Evolutionary conservation across 2,888 invertebrate genomes (phyloP), one percentile per base, ranked within the genome.

Genomic region (Dexiosoma caninum): DNA sequence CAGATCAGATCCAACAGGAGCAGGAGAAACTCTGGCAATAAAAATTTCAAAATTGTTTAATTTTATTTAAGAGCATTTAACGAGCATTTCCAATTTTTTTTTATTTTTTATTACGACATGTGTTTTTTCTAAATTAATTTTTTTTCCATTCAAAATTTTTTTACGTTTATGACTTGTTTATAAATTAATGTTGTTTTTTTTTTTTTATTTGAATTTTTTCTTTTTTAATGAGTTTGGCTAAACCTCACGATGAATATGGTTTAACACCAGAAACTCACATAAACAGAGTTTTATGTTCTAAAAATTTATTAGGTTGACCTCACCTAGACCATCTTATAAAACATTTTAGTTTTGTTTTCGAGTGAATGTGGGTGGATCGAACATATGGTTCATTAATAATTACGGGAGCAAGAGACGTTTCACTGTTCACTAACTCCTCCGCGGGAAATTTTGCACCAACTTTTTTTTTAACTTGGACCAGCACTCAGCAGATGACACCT

Each of bases 291-390:
- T 57, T 46, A 2, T 57, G 6, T 27, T 3, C 27, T 53, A 35
- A 53, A 44, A 62, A 12, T 9, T 62, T 55, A 42, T 55, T 49
- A 37, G 77, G 76, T 72, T 77, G 67, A 76, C 76, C 80, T 76
- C 60, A 71, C 5, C 70, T 46, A 69, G 60, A 32, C 46, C 66
- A 37, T 49, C 40, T 66, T 66, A 9, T 21, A 74, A 57, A 46
- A 30, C 14, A 74, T 74, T 60, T 37, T 2, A 14, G 10, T 46
- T 53, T 5, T 53, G 19, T 42, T 35, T 55, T 10, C 9, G 9
- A 23, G 16, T 1, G 8, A 16, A 16, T 40, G 27, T 27, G 6
- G 21, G n/a, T n/a, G n/a, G n/a, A n/a, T n/a, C n/a, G n/a, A n/a
- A n/a, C n/a, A n/a, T n/a, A n/a, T n/a, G 27, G 3, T 27, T 3